Evolutionary conservation across 1,140 invertebrate genomes (phyloP).

Genomic region (Drosophila pseudoananassae): DNA sequence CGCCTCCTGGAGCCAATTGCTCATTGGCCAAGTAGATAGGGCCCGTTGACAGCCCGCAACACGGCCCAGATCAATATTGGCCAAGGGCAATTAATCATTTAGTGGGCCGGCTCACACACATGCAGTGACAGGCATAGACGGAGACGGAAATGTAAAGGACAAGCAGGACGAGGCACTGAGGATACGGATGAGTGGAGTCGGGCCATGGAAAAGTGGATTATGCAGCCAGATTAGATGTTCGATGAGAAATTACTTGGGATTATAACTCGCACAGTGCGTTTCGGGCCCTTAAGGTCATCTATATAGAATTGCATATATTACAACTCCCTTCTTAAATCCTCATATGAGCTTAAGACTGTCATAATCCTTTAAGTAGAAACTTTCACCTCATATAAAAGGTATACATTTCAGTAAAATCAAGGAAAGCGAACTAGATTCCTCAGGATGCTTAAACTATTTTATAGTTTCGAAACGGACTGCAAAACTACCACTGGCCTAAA

Average conservation of each 20-base stretch:
- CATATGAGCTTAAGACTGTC: no score
- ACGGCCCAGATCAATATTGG: slow-evolving; percentile 49
- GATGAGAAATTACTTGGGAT: slow-evolving; percentile 44
- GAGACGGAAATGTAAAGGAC: not conserved
- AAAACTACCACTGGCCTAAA: slow-evolving; percentile 2
- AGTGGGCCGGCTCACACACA: slow-evolving; percentile 25
- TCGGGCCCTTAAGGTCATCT: slow-evolving; percentile 1
- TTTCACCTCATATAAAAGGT: no score
- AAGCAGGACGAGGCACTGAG: not conserved
- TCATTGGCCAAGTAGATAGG: slow-evolving; percentile 6
- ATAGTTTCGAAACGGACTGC: slow-evolving; percentile 32
- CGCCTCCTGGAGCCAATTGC: slow-evolving; percentile 23
- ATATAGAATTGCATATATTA: not conserved
- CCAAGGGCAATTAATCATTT: slow-evolving; percentile 55
- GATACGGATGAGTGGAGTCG: not conserved
- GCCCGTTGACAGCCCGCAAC: slow-evolving; percentile 41
- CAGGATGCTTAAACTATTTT: slow-evolving; percentile 10
- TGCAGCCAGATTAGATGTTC: slow-evolving; percentile 58
- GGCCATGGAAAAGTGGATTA: slow-evolving; percentile 44
- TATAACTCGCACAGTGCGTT: slow-evolving; percentile 23
- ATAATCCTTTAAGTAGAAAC: no score
- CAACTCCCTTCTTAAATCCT: no score
- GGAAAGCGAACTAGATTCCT: not conserved
- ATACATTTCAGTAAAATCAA: no score
- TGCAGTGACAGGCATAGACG: slow-evolving; percentile 9